These are phyloP conservation scores for Anhinga rufa DNA, from an alignment of 2,113 vertebrate genomes.

Conservation along the genomic window DNA sequence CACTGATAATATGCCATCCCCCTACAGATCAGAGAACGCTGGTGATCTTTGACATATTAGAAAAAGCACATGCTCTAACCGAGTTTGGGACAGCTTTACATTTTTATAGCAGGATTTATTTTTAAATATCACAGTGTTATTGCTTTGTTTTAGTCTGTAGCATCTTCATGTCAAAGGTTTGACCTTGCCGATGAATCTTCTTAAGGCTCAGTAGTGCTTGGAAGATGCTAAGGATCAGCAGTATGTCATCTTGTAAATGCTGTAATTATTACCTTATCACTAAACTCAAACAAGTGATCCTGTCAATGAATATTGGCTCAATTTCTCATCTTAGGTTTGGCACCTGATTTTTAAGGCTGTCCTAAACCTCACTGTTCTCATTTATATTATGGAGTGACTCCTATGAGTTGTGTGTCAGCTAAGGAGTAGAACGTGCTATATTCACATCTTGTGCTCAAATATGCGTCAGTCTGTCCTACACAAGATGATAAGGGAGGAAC, in stretches of 20 bases:
- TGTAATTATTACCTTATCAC: neutral
- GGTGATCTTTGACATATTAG: neutral
- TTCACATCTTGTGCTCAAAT: neutral
- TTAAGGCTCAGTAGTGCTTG: neutral
- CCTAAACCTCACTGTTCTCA: neutral
- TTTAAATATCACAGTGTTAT: neutral
- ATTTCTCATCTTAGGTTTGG: neutral
- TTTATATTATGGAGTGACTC: neutral
- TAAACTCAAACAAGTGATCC: neutral
- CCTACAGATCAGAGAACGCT: neutral
- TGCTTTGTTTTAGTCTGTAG: neutral
- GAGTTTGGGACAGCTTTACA: neutral
- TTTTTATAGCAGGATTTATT: neutral
- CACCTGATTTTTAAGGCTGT: neutral
- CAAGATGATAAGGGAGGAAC: neutral
- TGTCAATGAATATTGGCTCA: neutral
- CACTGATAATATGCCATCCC: neutral
- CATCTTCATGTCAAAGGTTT: neutral
- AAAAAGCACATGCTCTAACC: neutral
- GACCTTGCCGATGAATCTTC: neutral
- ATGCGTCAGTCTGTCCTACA: neutral
- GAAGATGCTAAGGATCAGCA: neutral
- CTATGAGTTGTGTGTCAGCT: neutral
- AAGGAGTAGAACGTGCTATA: neutral
- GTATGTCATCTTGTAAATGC: neutral